Conservation (phyloP, 2,888 invertebrate genomes). For the Phorcus lineatus region DNA sequence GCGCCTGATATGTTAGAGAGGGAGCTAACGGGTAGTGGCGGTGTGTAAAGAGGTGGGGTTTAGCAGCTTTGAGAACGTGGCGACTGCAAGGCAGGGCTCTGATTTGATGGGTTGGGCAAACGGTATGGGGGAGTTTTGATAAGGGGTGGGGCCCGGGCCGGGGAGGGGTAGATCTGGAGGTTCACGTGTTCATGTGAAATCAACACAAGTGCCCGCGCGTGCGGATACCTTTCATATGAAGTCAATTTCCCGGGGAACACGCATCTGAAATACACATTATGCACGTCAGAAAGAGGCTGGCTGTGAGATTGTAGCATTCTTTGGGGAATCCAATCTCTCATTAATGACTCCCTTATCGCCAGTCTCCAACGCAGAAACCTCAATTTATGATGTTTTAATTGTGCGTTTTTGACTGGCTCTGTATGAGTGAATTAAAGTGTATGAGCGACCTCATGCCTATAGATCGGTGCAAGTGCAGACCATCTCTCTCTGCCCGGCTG, state of each 20-base stretch:
- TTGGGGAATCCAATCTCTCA: slow-evolving; percentile 10
- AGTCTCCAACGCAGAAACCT: background rate
- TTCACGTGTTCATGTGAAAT: slow-evolving; percentile 21
- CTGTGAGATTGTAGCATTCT: background rate
- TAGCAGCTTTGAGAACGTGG: too few species aligned
- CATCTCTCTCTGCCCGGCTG: background rate
- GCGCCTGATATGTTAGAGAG: too few species aligned
- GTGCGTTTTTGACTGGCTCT: background rate
- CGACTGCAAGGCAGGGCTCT: too few species aligned
- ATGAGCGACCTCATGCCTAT: background rate
- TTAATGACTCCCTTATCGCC: background rate
- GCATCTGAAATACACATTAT: slow-evolving; percentile 20
- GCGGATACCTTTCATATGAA: slow-evolving; percentile 16
- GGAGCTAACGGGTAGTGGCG: too few species aligned
- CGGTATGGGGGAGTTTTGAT: too few species aligned
- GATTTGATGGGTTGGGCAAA: too few species aligned
- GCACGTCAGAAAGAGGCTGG: too few species aligned
- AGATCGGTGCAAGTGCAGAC: background rate
- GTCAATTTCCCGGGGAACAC: background rate
- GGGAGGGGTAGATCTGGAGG: background rate
- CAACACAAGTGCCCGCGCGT: slow-evolving; percentile 26
- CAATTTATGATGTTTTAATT: slow-evolving; percentile 26
- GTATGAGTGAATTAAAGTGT: slow-evolving; percentile 16
- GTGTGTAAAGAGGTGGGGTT: too few species aligned
- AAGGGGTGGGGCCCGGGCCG: background rate